phyloP scores from a whole-genome alignment of 2,113 vertebrate genomes.

The Lophura nycthemera region DNA sequence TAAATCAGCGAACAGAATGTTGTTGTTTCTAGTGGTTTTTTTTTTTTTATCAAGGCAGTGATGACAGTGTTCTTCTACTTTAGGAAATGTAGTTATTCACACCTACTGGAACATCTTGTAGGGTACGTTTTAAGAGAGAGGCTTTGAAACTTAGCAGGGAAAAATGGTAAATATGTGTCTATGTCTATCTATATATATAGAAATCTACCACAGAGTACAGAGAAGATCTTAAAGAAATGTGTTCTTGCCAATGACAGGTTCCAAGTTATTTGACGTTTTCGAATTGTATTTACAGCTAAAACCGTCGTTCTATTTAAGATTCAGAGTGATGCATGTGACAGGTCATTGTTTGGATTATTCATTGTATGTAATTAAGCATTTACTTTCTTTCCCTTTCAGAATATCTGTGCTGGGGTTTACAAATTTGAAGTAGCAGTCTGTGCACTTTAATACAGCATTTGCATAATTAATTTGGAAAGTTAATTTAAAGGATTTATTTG shows the following conservation, averaged over 20 bases:
- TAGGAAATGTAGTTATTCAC: not conserved
- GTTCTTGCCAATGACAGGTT: not conserved
- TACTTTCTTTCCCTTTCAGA: not conserved
- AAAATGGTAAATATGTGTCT: not conserved
- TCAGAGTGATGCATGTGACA: constrained; percentile 19
- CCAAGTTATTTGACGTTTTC: not conserved
- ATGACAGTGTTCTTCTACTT: accelerated
- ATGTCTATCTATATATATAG: not conserved
- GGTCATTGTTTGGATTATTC: constrained; percentile 33
- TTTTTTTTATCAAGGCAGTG: not conserved
- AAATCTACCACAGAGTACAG: not conserved
- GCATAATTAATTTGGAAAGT: constrained; percentile 23
- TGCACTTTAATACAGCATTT: not conserved
- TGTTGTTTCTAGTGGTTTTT: not conserved
- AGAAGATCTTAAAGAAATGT: not conserved
- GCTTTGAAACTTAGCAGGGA: not conserved
- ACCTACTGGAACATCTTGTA: not conserved
- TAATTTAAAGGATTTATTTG: constrained; percentile 6
- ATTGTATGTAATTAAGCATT: constrained; percentile 20
- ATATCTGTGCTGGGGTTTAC: not conserved
- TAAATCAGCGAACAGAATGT: not conserved
- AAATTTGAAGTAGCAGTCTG: not conserved
- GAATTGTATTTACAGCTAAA: constrained; percentile 33
- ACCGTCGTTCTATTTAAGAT: constrained; percentile 14
- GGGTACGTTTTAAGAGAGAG: not conserved